Conservation (phyloP, 92 coral and sea anemone genomes). For the Heliopora coerulea region DNA sequence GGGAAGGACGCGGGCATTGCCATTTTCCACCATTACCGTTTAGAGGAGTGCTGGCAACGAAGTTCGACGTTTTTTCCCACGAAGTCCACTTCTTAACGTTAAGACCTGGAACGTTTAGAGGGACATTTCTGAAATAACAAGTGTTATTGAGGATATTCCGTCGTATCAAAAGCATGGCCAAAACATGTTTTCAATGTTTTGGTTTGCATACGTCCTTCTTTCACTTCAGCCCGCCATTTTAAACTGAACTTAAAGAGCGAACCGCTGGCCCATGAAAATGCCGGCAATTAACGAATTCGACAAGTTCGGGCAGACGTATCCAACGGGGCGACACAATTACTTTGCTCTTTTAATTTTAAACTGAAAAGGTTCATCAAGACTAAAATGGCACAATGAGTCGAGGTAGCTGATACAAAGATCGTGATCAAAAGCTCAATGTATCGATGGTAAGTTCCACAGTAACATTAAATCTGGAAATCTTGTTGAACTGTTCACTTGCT, state of each 20-base stretch:
- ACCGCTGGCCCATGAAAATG: slow-evolving; percentile 16
- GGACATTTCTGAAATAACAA: neutral
- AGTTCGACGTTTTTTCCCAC: neutral
- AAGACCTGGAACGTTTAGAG: neutral
- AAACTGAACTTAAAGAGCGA: too few relatives aligned
- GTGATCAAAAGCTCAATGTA: too few relatives aligned
- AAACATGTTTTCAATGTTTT: slow-evolving; percentile 14
- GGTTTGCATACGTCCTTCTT: neutral
- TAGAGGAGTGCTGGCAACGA: neutral
- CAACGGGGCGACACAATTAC: too few relatives aligned
- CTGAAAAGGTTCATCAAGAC: too few relatives aligned
- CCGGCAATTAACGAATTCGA: slow-evolving; percentile 16
- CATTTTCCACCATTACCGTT: neutral
- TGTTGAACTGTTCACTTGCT: too few relatives aligned
- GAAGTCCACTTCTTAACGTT: neutral
- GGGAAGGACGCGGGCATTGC: neutral
- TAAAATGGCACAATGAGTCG: too few relatives aligned
- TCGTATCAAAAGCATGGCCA: slow-evolving; percentile 38
- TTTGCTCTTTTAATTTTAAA: too few relatives aligned
- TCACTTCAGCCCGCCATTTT: slow-evolving; percentile 11
- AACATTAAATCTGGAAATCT: too few relatives aligned
- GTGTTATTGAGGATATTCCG: neutral
- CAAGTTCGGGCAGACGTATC: neutral
- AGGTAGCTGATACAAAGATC: too few relatives aligned
- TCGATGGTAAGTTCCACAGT: too few relatives aligned